Evolutionary conservation across 2,797 vertebrate genomes (phyloP).

Genomic region (Sebastes iracundus): DNA sequence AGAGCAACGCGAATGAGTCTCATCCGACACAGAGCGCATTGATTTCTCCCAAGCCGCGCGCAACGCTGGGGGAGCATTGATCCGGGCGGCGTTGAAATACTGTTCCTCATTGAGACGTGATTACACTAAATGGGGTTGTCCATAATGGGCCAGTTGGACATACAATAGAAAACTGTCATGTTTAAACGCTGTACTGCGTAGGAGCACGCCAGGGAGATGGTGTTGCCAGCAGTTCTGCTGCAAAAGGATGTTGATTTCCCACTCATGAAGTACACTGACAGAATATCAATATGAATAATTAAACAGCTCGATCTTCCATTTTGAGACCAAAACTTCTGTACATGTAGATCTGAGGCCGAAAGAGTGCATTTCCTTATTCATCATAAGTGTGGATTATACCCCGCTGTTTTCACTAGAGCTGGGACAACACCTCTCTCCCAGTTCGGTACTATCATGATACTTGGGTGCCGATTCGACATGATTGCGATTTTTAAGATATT

Average conservation of each 20-base stretch:
- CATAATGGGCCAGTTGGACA: constrained; percentile 31
- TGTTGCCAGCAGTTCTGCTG: constrained; percentile 1
- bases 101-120: constrained; percentile 58
- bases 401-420: not conserved
- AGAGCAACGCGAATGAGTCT: not conserved
- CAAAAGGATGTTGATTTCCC: constrained; percentile 3
- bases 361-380: not conserved
- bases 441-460: too few relatives aligned
- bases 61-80: constrained; percentile 38
- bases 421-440: too few relatives aligned
- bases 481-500: too few relatives aligned
- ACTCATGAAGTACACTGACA: not conserved
- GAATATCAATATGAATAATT: not conserved
- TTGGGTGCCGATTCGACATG: too few relatives aligned
- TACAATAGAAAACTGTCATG: constrained; percentile 25
- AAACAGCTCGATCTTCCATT: not conserved
- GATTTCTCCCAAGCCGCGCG: constrained; percentile 33
- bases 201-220: not conserved
- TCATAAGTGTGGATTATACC: not conserved
- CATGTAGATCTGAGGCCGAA: too few relatives aligned
- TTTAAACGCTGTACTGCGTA: not conserved
- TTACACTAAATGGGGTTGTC: constrained; percentile 45
- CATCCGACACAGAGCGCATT: constrained; percentile 43
- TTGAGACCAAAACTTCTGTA: not conserved
- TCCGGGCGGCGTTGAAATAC: constrained; percentile 35